These are phyloP conservation scores for Coregonus sp. DNA, from an alignment of 2,797 vertebrate genomes.

Conservation along the genomic window DNA sequence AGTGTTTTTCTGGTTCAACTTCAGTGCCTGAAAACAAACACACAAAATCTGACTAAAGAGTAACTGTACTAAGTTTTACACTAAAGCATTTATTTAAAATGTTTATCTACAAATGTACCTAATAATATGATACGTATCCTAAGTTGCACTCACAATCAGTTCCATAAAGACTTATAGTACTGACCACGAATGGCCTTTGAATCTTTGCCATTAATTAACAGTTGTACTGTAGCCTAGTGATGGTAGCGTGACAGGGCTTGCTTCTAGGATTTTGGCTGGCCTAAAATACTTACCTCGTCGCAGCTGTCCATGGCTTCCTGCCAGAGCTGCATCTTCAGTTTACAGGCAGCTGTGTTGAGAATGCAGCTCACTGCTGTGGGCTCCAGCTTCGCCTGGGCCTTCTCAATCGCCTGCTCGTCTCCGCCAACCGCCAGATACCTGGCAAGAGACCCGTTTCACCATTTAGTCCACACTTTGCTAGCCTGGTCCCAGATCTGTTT, in stretches of 20 bases:
- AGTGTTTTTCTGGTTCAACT: slow-evolving; percentile 86
- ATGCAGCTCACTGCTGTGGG: slow-evolving; percentile 85
- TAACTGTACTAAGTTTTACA: no score
- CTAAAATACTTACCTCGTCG: slow-evolving; percentile 78
- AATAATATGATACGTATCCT: no score
- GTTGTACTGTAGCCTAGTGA: background rate
- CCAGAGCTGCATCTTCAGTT: slow-evolving; percentile 89
- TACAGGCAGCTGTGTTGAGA: slow-evolving; percentile 92
- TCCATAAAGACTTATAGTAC: background rate
- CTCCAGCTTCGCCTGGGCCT: slow-evolving; percentile 77
- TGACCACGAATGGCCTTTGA: background rate
- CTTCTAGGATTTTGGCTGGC: background rate
- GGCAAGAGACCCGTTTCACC: background rate
- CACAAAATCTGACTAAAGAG: slow-evolving; percentile 2
- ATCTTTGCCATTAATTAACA: background rate
- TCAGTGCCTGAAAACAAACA: slow-evolving; percentile 79
- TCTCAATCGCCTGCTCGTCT: slow-evolving; percentile 70
- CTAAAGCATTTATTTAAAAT: no score
- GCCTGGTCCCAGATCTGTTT: no score
- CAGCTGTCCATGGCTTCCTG: slow-evolving; percentile 91
- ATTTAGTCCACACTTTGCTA: background rate
- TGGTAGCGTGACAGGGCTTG: background rate
- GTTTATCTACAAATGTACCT: no score
- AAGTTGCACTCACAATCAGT: background rate
- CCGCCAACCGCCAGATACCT: slow-evolving; percentile 89